Percentiles rank a stretch among this genome's conserved stretches.
Evolutionary conservation across 2,888 invertebrate genomes (phyloP).

Genomic region (Hirudinaria manillensis): DNA sequence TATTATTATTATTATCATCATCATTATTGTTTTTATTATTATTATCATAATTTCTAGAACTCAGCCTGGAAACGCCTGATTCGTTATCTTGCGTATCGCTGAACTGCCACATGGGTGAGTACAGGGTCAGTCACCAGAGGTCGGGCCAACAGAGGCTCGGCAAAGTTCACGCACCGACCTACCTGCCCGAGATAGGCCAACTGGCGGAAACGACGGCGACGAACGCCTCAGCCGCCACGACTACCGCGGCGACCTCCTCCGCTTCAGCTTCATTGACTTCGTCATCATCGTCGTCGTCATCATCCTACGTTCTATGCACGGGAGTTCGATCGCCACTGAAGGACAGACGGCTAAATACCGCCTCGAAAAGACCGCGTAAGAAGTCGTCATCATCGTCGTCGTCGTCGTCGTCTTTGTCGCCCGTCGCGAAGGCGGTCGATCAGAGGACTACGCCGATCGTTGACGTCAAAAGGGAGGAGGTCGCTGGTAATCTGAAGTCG

Average conservation of each 20-base stretch:
- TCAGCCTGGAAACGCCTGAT: constrained; percentile 13
- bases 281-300: neutral
- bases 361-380: neutral
- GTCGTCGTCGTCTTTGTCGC: neutral
- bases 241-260: neutral
- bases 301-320: too few relatives aligned
- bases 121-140: constrained; percentile 17
- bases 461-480: neutral
- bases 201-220: neutral
- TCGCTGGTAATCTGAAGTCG: too few relatives aligned
- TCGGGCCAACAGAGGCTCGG: neutral
- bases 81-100: constrained; percentile 6
- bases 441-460: neutral
- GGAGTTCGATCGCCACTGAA: too few relatives aligned
- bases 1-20: constrained; percentile 8
- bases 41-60: constrained; percentile 3
- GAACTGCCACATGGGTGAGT: constrained; percentile 3
- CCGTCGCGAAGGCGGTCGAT: neutral
- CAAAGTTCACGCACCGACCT: constrained; percentile 12
- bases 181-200: constrained; percentile 15
- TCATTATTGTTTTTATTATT: neutral
- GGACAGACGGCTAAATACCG: too few relatives aligned
- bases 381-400: constrained; percentile 9
- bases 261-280: neutral
- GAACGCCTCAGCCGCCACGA: neutral